Base-by-base conservation (phyloP, 2,888 invertebrate genomes). In the Drosophila mulleri region DNA sequence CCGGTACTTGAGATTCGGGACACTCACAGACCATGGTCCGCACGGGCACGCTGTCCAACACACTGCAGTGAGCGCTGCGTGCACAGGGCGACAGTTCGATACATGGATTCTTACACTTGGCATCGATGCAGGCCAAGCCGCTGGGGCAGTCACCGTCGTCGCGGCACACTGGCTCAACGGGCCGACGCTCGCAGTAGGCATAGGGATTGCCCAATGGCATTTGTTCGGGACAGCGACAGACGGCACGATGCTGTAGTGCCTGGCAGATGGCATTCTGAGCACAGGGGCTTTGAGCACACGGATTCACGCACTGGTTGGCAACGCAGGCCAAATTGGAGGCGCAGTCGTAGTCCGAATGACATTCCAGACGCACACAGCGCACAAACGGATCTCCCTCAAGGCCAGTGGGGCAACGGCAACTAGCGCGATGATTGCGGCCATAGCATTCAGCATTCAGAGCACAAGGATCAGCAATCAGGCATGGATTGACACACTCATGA, bases 11-110 rank as follows among this genome's bases (percentile, higher is more conserved):
- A 53, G 97, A 96, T 82, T 96, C 96, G 0, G 97, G 97, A 88
- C 98, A 98, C 66, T 96, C 96, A 91, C 98, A 98, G 53, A 97
- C 96, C 95, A 98, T 96, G 5, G 98, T 98, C 78, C 97, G 94
- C 60, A 98, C 96, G 26, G 98, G 98, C 45, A 96, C 94, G 68
- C 97, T 97, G 88, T 98, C 97, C 18, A 97, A 94, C 14, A 98
- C 97, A 67, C 95, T 95, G 92, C 98, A 98, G 60, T 95, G 94
- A 6, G 97, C 96, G 61, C 95, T 95, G 66, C 94, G 94, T 56
- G 95, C 94, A 85, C 98, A 98, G 2, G 98, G 98, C 83, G 95
- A 95, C 20, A 97, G 94, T 88, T 94, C 95, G 16, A 93, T 94
- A 91, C 97, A 97, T 32, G 97, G 97, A 92, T 97, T 95, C 12